phyloP scores from a whole-genome alignment of 2,888 invertebrate genomes.

The Siphlonurus alternatus region DNA sequence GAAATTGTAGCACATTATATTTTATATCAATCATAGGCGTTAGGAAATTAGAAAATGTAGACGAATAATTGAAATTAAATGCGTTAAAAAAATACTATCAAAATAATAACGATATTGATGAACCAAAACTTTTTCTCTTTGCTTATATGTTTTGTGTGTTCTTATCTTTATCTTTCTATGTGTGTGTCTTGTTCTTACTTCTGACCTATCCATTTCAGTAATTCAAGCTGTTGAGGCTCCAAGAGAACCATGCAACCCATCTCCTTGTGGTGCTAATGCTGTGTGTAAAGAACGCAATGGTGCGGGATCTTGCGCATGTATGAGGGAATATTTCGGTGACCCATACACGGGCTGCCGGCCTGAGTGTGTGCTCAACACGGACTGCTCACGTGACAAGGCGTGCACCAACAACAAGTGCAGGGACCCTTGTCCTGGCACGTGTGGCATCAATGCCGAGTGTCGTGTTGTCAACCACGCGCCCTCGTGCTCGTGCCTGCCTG shows the following conservation, averaged over 20 bases:
- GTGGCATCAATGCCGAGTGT: constrained; percentile 62
- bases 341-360: constrained; percentile 63
- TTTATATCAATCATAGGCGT: too few species aligned
- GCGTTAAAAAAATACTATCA: too few species aligned
- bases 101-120: background rate
- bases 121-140: too few species aligned
- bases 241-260: constrained; percentile 60
- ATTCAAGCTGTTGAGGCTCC: constrained; percentile 38
- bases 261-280: constrained; percentile 72
- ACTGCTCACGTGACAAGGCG: constrained; percentile 50
- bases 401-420: constrained; percentile 63
- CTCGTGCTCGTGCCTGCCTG: constrained; percentile 54
- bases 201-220: too few species aligned
- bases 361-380: constrained; percentile 61
- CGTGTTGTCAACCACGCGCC: constrained; percentile 58
- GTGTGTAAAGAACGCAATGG: constrained; percentile 56
- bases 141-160: background rate
- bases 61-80: too few species aligned
- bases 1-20: background rate
- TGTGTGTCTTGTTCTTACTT: constrained; percentile 13
- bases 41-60: too few species aligned
- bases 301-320: constrained; percentile 59
- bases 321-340: constrained; percentile 57
- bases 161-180: background rate
- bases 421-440: constrained; percentile 60